Base-by-base conservation (phyloP, 30 jellyfish, hydroid and myxozoan species). In the Aurelia sp. region DNA sequence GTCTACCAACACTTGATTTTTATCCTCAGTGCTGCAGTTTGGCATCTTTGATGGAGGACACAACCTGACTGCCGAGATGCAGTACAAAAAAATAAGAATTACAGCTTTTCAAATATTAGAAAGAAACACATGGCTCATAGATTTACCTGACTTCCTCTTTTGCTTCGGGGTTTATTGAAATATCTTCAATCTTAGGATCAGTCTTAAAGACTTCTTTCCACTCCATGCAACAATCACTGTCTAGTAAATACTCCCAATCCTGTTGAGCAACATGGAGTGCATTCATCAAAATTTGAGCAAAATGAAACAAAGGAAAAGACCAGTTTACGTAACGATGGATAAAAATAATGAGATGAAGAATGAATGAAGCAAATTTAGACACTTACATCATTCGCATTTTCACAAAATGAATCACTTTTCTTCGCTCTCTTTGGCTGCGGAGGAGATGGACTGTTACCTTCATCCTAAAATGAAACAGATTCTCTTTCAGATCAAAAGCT, bases 361-460 rank as follows among this genome's bases (percentile, higher is more conserved):
- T 41, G 52, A 13, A 13, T 41, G 13, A 41, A 41, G 52, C 52
- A 41, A 41, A 44, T 0, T 44, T 44, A 44, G 15, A 44, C 15
- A 7, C 55, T 44, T 44, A 44, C 55, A 44, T 44, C 55, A 44
- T 44, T 44, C 8, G 55, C 90, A 55, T 71, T 65, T 47, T 90
- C 94, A 73, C 61, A 82, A 64, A 69, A 78, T 30, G 96, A 82
- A 30, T 74, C 94, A 81, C 96, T 85, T 62, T 85, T 91, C 88
- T 91, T 91, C 17, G 98, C 91, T 81, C 76, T 91, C 51, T 91
- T 91, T 9, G 98, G 96, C 79, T 91, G 88, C 3, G 98, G 98
- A 10, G 98, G 98, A 37, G 96, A 94, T 15, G 98, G 98, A 58
- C 98, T 91, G 61, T 40, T 76, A 11, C 91, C 88, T 67, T 90